Base-by-base conservation (phyloP, 2,797 vertebrate genomes). In the Taeniopygia guttata region DNA sequence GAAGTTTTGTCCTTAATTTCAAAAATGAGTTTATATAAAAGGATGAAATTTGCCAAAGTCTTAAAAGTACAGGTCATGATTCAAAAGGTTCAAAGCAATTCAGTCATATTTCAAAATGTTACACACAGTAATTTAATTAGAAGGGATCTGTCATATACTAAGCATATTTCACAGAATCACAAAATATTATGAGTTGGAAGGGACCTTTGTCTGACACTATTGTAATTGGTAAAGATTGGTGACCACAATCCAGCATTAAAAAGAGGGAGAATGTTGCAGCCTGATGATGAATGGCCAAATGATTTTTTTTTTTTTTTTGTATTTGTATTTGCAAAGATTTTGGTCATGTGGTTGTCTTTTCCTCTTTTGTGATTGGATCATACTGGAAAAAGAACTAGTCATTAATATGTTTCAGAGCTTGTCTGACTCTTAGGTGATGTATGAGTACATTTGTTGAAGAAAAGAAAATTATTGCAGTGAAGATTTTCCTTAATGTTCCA, bases 161-260 rank as follows among this genome's bases (percentile, higher is more conserved):
- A 84, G 17, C 30, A 58, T 80, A 75, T 88, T 81, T 77, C 43
- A 83, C 16, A 70, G 43, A 83, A 51, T 70, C 40, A 30, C 64
- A 64, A 30, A 64, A 70, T 77, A 77, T 40, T 83, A 25, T 34
- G 45, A 70, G n/a, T 63, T 38, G 49, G 38, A 83, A 83, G 25
- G 29, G 59, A 77, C 6, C 20, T 51, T 84, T 84, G 7, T 66
- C 81, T 92, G 84, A 82, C 55, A 40, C 6, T 59, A 11, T 55
- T 78, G 93, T 77, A 90, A 91, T 94, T 83, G 32, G 15, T 49
- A 84, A 66, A 79, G 52, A 95, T 77, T 70, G 93, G 86, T 77
- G n/a, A 59, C n/a, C 16, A 72, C 5, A 70, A 74, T 77, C 9
- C 14, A 60, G 9, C 26, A 60, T 66, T 55, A 51, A 52, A 83